phyloP scores from a whole-genome alignment of 2,888 invertebrate species.

The Leptinotarsa tumamoca region DNA sequence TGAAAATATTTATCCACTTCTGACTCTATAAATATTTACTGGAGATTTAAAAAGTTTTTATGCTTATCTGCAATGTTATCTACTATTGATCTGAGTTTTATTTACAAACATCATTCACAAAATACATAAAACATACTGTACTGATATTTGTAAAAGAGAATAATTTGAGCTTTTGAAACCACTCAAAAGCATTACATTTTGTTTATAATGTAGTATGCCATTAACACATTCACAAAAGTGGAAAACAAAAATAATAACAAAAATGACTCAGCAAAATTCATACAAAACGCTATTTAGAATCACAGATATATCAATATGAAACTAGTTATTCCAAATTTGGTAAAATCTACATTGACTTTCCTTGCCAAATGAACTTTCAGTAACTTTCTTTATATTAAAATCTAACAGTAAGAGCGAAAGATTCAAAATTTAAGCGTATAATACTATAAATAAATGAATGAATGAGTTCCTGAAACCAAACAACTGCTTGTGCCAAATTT shows the following conservation, averaged over 20 bases:
- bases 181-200: not conserved
- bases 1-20: constrained; percentile 17
- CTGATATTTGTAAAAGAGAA: constrained; percentile 1
- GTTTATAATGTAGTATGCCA: not conserved
- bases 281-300: constrained; percentile 31
- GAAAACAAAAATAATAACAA: constrained; percentile 29
- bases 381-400: constrained; percentile 12
- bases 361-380: not conserved
- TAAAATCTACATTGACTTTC: constrained; percentile 16
- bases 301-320: constrained; percentile 32
- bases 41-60: constrained; percentile 16
- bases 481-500: constrained; percentile 27
- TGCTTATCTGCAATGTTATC: constrained; percentile 15
- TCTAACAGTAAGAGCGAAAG: constrained; percentile 31
- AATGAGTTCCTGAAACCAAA: constrained; percentile 19
- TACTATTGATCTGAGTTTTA: constrained; percentile 6
- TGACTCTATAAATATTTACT: constrained; percentile 14
- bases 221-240: not conserved
- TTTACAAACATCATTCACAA: constrained; percentile 17
- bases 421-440: constrained; percentile 51
- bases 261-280: constrained; percentile 25
- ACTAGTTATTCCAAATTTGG: constrained; percentile 26
- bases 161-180: not conserved
- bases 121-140: constrained; percentile 6
- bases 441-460: constrained; percentile 31